These are phyloP conservation scores for Pomatostomus ruficeps DNA, from an alignment of 2,113 vertebrate genomes.

Conservation along the genomic window DNA sequence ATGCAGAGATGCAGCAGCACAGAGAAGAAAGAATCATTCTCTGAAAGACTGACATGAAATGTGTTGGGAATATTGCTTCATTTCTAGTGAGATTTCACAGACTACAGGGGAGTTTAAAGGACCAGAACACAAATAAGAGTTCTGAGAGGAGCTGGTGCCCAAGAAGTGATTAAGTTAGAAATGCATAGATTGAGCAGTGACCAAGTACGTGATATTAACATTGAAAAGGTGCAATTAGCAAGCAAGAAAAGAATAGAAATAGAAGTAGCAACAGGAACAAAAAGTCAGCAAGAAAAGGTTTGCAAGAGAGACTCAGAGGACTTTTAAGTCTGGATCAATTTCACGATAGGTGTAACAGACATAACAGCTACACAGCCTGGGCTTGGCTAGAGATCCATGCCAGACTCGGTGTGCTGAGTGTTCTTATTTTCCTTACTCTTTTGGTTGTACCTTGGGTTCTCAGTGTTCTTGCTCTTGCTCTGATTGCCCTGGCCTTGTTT, in stretches of 20 bases:
- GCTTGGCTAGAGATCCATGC: not conserved
- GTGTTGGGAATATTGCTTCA: not conserved
- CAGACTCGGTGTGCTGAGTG: not conserved
- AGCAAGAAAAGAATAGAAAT: not conserved
- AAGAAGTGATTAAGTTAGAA: not conserved
- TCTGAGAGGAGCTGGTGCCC: not conserved
- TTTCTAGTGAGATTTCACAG: not conserved
- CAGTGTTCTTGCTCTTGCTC: not conserved
- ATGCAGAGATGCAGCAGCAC: not conserved
- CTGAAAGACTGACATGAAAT: not conserved
- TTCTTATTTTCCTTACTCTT: not conserved
- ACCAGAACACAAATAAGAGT: not conserved
- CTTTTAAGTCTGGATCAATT: not conserved
- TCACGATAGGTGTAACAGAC: fast-evolving
- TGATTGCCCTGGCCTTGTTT: not conserved
- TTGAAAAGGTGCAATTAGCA: not conserved
- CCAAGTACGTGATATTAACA: not conserved
- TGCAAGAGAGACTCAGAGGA: not conserved
- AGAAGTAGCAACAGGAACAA: not conserved
- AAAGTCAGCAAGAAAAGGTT: not conserved
- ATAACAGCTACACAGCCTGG: not conserved
- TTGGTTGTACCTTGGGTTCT: not conserved
- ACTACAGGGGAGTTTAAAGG: not conserved
- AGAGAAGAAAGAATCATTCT: not conserved
- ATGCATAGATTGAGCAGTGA: not conserved